Base-by-base conservation (phyloP, 2,888 invertebrate species). In the Harmothoe impar region DNA sequence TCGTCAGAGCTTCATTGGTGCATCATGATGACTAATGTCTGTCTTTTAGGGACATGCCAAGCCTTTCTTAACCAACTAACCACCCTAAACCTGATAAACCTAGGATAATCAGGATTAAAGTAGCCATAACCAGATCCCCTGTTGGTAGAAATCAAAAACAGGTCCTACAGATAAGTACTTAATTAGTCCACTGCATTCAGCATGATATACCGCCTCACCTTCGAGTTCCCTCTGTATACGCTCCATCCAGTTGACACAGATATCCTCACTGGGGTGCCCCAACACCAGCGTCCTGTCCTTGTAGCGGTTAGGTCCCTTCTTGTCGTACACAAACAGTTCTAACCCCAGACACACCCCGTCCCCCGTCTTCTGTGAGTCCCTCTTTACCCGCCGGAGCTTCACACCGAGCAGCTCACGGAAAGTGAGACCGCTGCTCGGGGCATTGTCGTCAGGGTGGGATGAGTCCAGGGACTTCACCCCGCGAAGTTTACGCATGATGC, bases 231-330 rank as follows among this genome's bases (percentile, higher is more conserved):
- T 23, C 29, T 88, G 43, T 33, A 92, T 92, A 35, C 51, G 77
- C 17, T 84, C 72, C 29, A 90, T 43, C 91, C 91, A 92, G n/a
- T 43, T 25, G 29, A 17, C 52, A 56, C 90, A 78, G 51, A 90
- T 85, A 52, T 72, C 92, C 51, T 91, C 92, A 89, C 91, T 92
- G 20, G 92, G 92, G 43, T 92, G 92, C 3, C 25, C 33, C 15
- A 91, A 89, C 31, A 89, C 29, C 10, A 91, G 81, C 0, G 89
- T 33, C 54, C 90, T 25, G 23, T 91, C 90, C 81, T 85, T 90
- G 20, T 89, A 88, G 20, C 81, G 68, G 51, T 91, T 91, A 10
- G 35, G 77, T 33, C 89, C 91, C 84, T 89, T 91, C 29, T 81
- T 77, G 20, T 89, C 89, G 84, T 90, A 91, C 7, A 78, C 81